phyloP scores from a whole-genome alignment of 2,113 vertebrate genomes.

The Apteryx mantelli region DNA sequence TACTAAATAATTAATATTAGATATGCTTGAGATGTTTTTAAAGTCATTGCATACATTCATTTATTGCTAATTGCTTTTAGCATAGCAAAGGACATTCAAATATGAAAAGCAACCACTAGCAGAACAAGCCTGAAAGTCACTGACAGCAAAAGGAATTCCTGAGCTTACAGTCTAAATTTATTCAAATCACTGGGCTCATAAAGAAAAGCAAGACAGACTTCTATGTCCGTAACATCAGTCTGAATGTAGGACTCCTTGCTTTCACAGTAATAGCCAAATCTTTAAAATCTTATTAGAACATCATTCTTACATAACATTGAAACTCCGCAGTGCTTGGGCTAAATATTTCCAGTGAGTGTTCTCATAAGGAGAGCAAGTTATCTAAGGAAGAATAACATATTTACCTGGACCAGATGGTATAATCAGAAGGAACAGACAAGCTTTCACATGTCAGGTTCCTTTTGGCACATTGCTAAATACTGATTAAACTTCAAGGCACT shows the following conservation, averaged over 20 bases:
- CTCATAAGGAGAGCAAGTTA: not conserved
- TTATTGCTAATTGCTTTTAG: not conserved
- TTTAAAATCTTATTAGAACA: not conserved
- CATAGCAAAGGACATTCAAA: not conserved
- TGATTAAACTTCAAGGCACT: not conserved
- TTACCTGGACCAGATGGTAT: not conserved
- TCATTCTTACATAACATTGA: not conserved
- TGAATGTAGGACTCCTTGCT: not conserved
- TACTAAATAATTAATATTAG: not conserved
- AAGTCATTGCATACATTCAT: not conserved
- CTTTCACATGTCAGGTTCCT: not conserved
- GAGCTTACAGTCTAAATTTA: not conserved
- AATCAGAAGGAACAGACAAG: not conserved
- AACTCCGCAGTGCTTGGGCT: not conserved
- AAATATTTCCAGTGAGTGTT: not conserved
- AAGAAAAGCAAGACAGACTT: not conserved
- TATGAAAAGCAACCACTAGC: not conserved
- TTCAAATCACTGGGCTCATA: not conserved
- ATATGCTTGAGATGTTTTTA: not conserved
- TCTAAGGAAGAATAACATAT: not conserved
- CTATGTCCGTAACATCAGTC: fast-evolving
- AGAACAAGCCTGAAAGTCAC: not conserved
- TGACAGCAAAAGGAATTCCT: not conserved
- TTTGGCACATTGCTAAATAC: not conserved
- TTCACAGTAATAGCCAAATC: not conserved